phyloP scores from a whole-genome alignment of 2,888 invertebrate genomes.

The Pyrocoelia pectoralis region DNA sequence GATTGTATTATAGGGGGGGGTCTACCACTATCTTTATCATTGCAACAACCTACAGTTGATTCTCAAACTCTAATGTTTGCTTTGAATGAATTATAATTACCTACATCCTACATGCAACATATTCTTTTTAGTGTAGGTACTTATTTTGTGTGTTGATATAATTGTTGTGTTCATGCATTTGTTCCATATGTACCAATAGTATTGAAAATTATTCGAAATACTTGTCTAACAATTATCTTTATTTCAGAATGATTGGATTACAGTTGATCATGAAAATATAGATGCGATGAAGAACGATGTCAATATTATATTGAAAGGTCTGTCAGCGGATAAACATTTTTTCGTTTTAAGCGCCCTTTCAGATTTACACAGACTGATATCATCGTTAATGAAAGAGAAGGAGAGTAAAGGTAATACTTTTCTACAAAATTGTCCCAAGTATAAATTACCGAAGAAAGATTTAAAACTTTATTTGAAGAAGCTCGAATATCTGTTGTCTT shows the following conservation, averaged over 20 bases:
- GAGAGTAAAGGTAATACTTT: constrained; percentile 56
- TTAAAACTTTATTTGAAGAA: constrained; percentile 69
- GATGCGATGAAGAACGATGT: constrained; percentile 69
- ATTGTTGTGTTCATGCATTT: too few relatives aligned
- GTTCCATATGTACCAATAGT: too few relatives aligned
- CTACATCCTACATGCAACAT: too few relatives aligned
- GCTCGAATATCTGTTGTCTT: constrained; percentile 77
- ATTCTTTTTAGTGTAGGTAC: too few relatives aligned
- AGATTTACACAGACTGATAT: constrained; percentile 67
- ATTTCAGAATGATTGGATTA: constrained; percentile 66
- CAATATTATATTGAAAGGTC: constrained; percentile 68
- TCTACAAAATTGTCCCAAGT: constrained; percentile 65
- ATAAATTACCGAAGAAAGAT: constrained; percentile 63
- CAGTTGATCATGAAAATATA: constrained; percentile 66
- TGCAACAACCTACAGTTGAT: too few relatives aligned
- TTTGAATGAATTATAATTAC: too few relatives aligned
- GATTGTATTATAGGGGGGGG: too few relatives aligned
- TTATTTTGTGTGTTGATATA: too few relatives aligned
- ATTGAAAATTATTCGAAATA: too few relatives aligned
- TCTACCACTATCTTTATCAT: too few relatives aligned
- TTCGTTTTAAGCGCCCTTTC: constrained; percentile 74
- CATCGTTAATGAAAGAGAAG: constrained; percentile 52
- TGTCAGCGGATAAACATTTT: constrained; percentile 63
- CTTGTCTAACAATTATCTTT: constrained; percentile 40
- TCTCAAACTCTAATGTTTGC: too few relatives aligned